Percentiles rank a stretch among this genome's conserved stretches.
phyloP scores from a whole-genome alignment of 37 sponge, comb jelly and placozoan genomes.

The Halisarca cf. caerulea region DNA sequence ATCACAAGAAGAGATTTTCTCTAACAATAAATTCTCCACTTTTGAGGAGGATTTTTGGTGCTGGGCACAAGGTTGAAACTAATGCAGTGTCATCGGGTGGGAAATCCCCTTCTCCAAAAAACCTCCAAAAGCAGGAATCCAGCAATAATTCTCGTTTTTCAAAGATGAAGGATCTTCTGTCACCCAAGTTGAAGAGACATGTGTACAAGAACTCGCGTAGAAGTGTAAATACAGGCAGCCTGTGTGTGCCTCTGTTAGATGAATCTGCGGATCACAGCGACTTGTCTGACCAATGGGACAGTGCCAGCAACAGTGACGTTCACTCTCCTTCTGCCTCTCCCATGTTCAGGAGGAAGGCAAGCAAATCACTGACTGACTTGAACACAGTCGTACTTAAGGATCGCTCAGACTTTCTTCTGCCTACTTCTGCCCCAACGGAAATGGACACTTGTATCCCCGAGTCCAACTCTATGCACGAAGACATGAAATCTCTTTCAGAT shows the following conservation, averaged over 20 bases:
- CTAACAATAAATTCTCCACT: not conserved
- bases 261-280: not conserved
- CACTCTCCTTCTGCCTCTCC: not conserved
- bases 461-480: not conserved
- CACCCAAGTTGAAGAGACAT: not conserved
- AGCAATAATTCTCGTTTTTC: not conserved
- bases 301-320: not conserved
- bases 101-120: not conserved
- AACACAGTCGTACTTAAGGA: too few relatives aligned
- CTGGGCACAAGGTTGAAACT: not conserved
- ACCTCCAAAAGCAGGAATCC: not conserved
- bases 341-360: not conserved
- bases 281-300: not conserved
- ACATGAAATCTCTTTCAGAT: not conserved
- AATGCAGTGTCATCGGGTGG: not conserved
- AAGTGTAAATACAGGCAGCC: not conserved
- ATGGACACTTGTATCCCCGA: not conserved
- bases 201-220: not conserved
- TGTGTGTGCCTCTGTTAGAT: not conserved
- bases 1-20: not conserved
- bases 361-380: not conserved
- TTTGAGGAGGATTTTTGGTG: not conserved
- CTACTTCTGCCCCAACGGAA: not conserved
- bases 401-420: not conserved
- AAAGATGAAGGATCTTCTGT: not conserved